Percentiles rank a stretch among this genome's conserved stretches.
These are phyloP conservation scores for Pachliopta kotzebuea DNA, from an alignment of 2,888 invertebrate genomes.

Conservation along the genomic window DNA sequence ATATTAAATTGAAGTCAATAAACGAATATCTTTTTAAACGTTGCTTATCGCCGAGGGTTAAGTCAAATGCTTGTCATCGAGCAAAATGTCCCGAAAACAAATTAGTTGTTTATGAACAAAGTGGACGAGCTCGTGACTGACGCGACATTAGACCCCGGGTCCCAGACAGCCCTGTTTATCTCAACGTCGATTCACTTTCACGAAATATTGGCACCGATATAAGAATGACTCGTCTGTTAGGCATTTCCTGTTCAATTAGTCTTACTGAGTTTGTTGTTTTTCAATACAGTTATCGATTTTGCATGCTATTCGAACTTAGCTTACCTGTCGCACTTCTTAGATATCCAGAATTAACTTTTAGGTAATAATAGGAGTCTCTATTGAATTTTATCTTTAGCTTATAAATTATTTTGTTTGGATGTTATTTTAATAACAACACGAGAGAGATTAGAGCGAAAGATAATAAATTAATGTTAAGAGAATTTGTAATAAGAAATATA, in stretches of 20 bases:
- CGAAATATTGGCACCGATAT: constrained; percentile 67
- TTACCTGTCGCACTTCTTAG: no score
- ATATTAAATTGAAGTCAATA: constrained; percentile 16
- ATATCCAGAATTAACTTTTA: no score
- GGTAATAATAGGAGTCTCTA: no score
- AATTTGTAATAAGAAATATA: no score
- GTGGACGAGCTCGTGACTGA: constrained; percentile 72
- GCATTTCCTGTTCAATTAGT: constrained; percentile 59
- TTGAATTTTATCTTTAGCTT: no score
- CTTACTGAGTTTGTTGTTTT: constrained; percentile 2
- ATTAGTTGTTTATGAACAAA: constrained; percentile 67
- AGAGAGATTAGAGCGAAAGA: no score
- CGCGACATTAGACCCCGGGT: constrained; percentile 55
- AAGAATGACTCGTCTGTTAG: constrained; percentile 47
- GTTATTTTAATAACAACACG: no score
- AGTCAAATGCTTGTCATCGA: constrained; percentile 57
- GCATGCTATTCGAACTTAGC: neutral
- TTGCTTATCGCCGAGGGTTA: constrained; percentile 49
- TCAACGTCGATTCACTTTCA: constrained; percentile 56
- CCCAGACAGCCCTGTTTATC: constrained; percentile 55
- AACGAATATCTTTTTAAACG: constrained; percentile 48
- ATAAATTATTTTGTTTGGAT: no score
- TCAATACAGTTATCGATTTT: constrained; percentile 37
- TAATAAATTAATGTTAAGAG: no score
- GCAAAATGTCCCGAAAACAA: constrained; percentile 63